These are phyloP conservation scores for Taurulus bubalis DNA, from an alignment of 2,113 vertebrate species.

Conservation along the genomic window DNA sequence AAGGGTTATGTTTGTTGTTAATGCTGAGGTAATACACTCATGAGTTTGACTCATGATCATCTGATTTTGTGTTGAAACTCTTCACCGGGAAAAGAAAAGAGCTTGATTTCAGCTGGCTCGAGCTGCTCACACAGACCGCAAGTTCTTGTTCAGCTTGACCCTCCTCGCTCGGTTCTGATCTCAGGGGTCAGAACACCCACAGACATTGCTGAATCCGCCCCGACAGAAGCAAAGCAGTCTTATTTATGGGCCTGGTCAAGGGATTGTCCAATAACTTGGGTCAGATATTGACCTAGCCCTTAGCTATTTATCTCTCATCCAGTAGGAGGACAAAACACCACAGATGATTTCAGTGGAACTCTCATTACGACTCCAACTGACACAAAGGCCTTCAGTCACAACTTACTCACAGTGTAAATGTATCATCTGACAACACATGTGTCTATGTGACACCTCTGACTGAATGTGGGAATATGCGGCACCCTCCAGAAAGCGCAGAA, in stretches of 20 bases:
- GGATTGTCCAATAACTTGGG: conserved; percentile 36
- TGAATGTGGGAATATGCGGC: conserved; percentile 5
- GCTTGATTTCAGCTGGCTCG: background rate
- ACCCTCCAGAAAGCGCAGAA: background rate
- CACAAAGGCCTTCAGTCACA: conserved; percentile 22
- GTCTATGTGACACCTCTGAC: conserved; percentile 8
- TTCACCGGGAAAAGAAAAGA: background rate
- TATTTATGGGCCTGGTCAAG: conserved; percentile 26
- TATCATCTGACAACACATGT: background rate
- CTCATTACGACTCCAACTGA: conserved; percentile 5
- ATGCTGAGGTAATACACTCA: background rate
- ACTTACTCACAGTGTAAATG: background rate
- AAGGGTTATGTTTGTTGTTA: conserved; percentile 43
- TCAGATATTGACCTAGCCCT: conserved; percentile 25
- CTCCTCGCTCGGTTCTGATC: conserved; percentile 46
- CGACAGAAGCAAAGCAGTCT: conserved; percentile 35
- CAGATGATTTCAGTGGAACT: conserved; percentile 25
- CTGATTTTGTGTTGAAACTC: conserved; percentile 18
- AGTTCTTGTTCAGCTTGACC: conserved; percentile 53
- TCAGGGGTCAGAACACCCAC: conserved; percentile 65
- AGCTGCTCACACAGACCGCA: conserved; percentile 32
- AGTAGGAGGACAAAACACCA: conserved; percentile 51
- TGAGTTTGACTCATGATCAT: conserved; percentile 26
- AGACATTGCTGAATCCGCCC: conserved; percentile 45
- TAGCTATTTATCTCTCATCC: conserved; percentile 51